Percentiles rank a stretch among this genome's conserved stretches.
Evolutionary conservation across 1,140 invertebrate genomes (phyloP).

Genomic region (Penaeus indicus): DNA sequence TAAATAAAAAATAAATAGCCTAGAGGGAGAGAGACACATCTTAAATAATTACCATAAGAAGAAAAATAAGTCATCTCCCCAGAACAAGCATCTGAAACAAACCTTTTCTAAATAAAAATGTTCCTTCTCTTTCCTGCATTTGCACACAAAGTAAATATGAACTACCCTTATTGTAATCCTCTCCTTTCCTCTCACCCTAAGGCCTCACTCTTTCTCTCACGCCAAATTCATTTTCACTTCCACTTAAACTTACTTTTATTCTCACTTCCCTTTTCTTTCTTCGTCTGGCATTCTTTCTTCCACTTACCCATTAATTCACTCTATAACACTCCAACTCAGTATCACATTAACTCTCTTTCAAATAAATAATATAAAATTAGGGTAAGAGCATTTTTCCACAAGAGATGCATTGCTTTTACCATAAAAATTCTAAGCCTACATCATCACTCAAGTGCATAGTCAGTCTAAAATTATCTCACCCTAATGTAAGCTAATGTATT

Average conservation of each 20-base stretch:
- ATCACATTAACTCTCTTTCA: no score
- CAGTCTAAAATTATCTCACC: no score
- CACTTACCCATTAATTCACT: not conserved
- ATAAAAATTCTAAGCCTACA: not conserved
- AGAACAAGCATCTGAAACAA: slow-evolving; percentile 46
- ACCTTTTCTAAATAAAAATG: slow-evolving; percentile 47
- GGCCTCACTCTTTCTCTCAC: no score
- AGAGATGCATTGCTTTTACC: not conserved
- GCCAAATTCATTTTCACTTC: no score
- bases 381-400: not conserved
- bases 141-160: not conserved
- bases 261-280: not conserved
- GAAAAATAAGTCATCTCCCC: slow-evolving; percentile 43
- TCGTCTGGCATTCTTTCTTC: not conserved
- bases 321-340: not conserved
- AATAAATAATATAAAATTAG: not conserved
- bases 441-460: no score
- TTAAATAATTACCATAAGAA: slow-evolving; percentile 48
- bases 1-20: no score
- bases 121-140: not conserved
- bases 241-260: not conserved
- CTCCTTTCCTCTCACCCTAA: not conserved
- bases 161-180: not conserved
- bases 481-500: no score
- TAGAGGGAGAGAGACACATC: no score